Evolutionary conservation across 2,797 vertebrate genomes (phyloP).

Genomic region (Rhynchonycteris naso): DNA sequence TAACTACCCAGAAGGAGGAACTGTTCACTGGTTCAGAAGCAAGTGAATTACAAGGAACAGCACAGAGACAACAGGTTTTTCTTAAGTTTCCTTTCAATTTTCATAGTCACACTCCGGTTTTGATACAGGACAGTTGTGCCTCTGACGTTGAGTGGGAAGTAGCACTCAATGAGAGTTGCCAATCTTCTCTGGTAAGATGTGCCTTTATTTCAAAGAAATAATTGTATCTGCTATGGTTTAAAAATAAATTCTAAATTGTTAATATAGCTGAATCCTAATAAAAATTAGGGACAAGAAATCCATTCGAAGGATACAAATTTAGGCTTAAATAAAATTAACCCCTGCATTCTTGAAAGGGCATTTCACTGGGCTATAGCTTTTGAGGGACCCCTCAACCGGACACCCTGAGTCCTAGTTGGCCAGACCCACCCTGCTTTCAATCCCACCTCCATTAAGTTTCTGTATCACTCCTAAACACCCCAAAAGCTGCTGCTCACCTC

Average conservation of each 20-base stretch:
- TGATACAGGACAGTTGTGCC: not conserved
- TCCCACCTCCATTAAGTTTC: not conserved
- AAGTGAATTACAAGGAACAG: not conserved
- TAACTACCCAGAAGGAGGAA: not conserved
- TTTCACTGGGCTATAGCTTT: not conserved
- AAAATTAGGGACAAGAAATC: not conserved
- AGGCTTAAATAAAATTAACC: not conserved
- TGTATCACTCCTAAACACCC: not conserved
- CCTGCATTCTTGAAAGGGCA: not conserved
- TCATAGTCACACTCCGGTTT: not conserved
- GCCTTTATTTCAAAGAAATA: slow-evolving; percentile 35
- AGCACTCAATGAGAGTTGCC: not conserved
- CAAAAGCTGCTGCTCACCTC: not conserved
- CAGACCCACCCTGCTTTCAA: not conserved
- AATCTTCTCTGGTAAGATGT: slow-evolving; percentile 17
- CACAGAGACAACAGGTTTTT: not conserved
- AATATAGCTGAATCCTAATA: not conserved
- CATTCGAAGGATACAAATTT: slow-evolving; percentile 34
- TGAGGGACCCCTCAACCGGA: not conserved
- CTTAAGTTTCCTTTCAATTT: slow-evolving; percentile 21
- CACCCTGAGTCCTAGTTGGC: not conserved
- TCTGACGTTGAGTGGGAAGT: slow-evolving; percentile 21
- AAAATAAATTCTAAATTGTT: slow-evolving; percentile 56
- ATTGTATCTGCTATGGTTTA: slow-evolving; percentile 35
- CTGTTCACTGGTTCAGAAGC: not conserved